Evolutionary conservation across 1,140 invertebrate genomes (phyloP), one percentile per base, ranked within the genome.

Genomic region (Hyles euphorbiae): DNA sequence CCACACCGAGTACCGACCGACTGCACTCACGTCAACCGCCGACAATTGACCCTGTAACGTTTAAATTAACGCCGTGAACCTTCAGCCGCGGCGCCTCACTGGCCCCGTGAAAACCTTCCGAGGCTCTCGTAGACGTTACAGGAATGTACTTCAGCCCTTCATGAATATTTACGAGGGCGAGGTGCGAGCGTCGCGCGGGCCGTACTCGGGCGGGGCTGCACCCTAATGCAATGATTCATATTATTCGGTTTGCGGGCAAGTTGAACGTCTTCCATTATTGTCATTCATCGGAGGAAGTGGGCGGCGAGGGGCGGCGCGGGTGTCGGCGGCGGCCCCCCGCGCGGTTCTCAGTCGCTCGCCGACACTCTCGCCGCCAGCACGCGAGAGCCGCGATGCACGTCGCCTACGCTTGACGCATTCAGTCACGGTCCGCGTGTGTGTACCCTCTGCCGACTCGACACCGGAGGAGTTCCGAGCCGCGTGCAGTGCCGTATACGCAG

Each of bases 211-310:
- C 82, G 81, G 83, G 80, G 81, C 85, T 86, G 85, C 83, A 88
- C 85, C 85, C 83, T 88, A 86, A 87, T 87, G 85, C 85, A 88
- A 88, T 88, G 85, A 88, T 88, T 88, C 85, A 88, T 86, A 85
- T 88, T 87, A 85, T 85, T 88, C 82, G 83, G 85, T 87, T 86
- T 87, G 83, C 85, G 83, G 82, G 78, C 83, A 83, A 88, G 85
- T 88, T 88, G 85, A 87, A 88, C 85, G 85, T 88, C 85, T 88
- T 88, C 83, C 82, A 88, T 88, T 88, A 88, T 88, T 88, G 85
- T 87, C 85, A 88, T 88, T 88, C 85, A 88, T 88, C 83, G 81
- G 80, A 86, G 85, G 85, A 86, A 88, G 82, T 86, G 83, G 85
- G 85, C 81, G 81, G 85, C 74, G 78, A 66, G 83, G 82, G 79